Percentiles rank a stretch among this genome's conserved stretches.
These are phyloP conservation scores for Amblyteles armatorius DNA, from an alignment of 2,888 invertebrate genomes.

Conservation along the genomic window DNA sequence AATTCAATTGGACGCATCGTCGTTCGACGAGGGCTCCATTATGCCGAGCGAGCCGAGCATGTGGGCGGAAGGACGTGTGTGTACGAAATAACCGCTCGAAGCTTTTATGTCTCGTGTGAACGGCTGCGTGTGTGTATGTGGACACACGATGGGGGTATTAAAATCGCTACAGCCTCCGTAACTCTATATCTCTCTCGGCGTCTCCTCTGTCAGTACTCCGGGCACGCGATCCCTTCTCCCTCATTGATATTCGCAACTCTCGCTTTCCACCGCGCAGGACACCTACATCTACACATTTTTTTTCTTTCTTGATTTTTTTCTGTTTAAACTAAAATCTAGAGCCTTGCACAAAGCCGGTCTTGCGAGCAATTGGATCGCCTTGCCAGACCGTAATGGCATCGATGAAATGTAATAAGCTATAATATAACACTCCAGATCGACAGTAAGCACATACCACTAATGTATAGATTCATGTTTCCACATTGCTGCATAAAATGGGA, in stretches of 20 bases:
- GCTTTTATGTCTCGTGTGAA: conserved; percentile 56
- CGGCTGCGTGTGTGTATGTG: background rate
- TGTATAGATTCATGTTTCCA: no score
- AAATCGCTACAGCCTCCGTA: conserved; percentile 49
- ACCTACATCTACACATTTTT: conserved; percentile 19
- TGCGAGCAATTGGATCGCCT: conserved; percentile 4
- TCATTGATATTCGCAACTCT: conserved; percentile 49
- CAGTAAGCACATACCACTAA: no score
- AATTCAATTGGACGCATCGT: conserved; percentile 30
- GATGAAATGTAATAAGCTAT: background rate
- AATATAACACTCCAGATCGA: background rate
- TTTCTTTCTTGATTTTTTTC: conserved; percentile 11
- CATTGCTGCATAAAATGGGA: no score
- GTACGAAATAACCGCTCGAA: conserved; percentile 51
- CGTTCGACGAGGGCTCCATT: conserved; percentile 28
- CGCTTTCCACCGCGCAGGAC: conserved; percentile 13
- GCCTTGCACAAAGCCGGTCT: conserved; percentile 25
- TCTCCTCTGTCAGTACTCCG: conserved; percentile 42
- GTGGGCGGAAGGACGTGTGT: conserved; percentile 31
- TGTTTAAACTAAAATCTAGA: conserved; percentile 24
- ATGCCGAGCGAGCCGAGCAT: conserved; percentile 38
- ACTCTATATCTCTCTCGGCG: conserved; percentile 45
- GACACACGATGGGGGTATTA: conserved; percentile 24
- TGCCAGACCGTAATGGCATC: background rate
- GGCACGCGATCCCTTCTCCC: conserved; percentile 32